Base-by-base conservation (phyloP, 2,888 invertebrate genomes). In the Tricholauxania praeusta region DNA sequence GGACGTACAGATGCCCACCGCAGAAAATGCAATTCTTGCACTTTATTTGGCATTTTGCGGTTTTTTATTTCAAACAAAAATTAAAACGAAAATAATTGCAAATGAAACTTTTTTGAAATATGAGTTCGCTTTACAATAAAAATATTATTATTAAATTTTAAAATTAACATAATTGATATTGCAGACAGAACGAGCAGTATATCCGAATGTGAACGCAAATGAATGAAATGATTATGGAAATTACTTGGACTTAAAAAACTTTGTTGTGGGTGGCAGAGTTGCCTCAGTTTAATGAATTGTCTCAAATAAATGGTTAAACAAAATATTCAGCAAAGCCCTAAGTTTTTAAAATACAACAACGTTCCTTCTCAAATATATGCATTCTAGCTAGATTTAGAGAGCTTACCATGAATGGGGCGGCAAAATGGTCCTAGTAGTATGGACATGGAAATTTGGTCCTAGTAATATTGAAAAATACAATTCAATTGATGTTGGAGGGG, bases 161-260 rank as follows among this genome's bases (percentile, higher is more conserved):
- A 57, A 48, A 57, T 28, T 12, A 22, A 22, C 68, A 52, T 52
- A 63, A 47, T 63, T 32, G 19, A 47, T 48, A 63, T 47, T 63
- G 17, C 47, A 39, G 39, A 39, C 39, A 39, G 39, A 17, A 55
- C 19, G n/a, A 57, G 12, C 14, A 19, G 10, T 15, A 55, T 15
- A 55, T n/a, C 15, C 28, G n/a, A 19, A 59, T 48, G 48, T 22
- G 49, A 59, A 59, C 1, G 39, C 32, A 68, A 47, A 49, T 57
- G 59, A 57, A 59, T 59, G 60, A 68, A 57, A 51, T 59, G 59
- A 51, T 59, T 49, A 68, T 59, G 59, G 59, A 68, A 68, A 68
- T 68, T 68, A 59, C 28, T 55, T 17, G 52, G 5, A 22, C 62
- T 52, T 60, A 39, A 64, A 63, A 67, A 15, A 39, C 39, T 8